Evolutionary conservation across 2,797 vertebrate species (phyloP), one percentile per base, ranked within the genome.

Genomic region (Capromys pilorides): DNA sequence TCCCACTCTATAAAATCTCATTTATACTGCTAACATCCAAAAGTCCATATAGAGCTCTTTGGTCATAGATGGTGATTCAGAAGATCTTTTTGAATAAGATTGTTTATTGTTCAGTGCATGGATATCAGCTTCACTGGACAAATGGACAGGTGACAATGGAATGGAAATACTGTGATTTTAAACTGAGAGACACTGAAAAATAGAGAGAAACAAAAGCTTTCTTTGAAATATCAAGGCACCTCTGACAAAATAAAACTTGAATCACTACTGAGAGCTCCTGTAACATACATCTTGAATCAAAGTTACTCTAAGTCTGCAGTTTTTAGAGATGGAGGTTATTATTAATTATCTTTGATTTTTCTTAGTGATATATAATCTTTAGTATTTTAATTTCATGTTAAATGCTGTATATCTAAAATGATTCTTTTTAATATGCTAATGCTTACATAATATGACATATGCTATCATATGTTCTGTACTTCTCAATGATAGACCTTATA

Each of bases 321-420:
- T 13, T 13, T 75, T 80, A 57, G 67, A 31, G 14, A 61, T 10
- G 36, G 16, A 54, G 6, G 59, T 59, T 51, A 51, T 80, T 51
- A 6, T 77, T 81, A 77, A 51, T 81, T 26, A 86, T 41, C 24
- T 81, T 8, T 75, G 41, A n/a, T 36, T 33, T 85, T 41, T 85
- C 75, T 6, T 2, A 78, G 2, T 21, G 61, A 14, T 66, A 39
- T 8, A 19, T 94, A 86, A 66, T 54, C 24, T 87, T 86, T 62
- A 28, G 82, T 82, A 49, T 88, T 71, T 66, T 86, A 83, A 90
- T 78, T 91, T 82, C 19, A 86, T 41, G 41, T n/a, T 86, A 67
- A 95, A 49, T 69, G 54, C 61, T 75, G 4, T 1, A 51, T 87
- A 85, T 82, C 31, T 90, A 33, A 85, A 86, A 33, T 1, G 73